Evolutionary conservation across 2,888 invertebrate genomes (phyloP), one percentile per base, ranked within the genome.

Genomic region (Athalia rosae): DNA sequence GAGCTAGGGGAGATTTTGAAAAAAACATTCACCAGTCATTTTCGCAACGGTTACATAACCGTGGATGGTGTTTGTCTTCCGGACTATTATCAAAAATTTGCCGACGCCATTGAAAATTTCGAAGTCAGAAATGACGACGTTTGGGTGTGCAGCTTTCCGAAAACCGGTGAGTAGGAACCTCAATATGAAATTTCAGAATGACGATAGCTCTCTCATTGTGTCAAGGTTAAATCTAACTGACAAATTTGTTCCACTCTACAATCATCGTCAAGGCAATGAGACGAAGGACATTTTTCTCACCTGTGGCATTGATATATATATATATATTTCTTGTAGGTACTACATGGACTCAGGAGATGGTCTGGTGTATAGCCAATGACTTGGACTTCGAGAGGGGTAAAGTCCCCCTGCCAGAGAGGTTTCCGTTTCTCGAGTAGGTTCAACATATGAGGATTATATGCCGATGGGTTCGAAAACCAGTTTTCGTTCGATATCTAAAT

Each of bases 281-380:
- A 67, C 67, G 28, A 41, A 15, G 53, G 28, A 48, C 67, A n/a
- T 11, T 41, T 53, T n/a, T 50, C 47, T 13, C 28, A 78, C 41
- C 15, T 7, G 58, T 28, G 45, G n/a, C n/a, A 4, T 43, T 4
- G 62, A 15, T 41, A 9, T 41, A 50, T 7, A 50, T 28, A 59
- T 41, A 66, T 50, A 53, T 53, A 61, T 43, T 69, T 67, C 59
- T 88, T 87, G 61, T 84, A 94, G 94, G 94, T 4, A 95, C 95
- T 41, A 95, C 95, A 15, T 95, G 95, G 95, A 92, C 94, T 0
- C 95, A 95, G 87, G 95, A 95, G 90, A 92, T 95, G 90, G 92
- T 94, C 0, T 95, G 95, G 93, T 90, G 94, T 78, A 91, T 95
- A 61, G 91, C 92, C 78, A 93, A 93, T 79, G 90, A 93, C 81